Evolutionary conservation across 1,140 invertebrate species (phyloP), one percentile per base, ranked within the genome.

Genomic region (Halictus rubicundus): DNA sequence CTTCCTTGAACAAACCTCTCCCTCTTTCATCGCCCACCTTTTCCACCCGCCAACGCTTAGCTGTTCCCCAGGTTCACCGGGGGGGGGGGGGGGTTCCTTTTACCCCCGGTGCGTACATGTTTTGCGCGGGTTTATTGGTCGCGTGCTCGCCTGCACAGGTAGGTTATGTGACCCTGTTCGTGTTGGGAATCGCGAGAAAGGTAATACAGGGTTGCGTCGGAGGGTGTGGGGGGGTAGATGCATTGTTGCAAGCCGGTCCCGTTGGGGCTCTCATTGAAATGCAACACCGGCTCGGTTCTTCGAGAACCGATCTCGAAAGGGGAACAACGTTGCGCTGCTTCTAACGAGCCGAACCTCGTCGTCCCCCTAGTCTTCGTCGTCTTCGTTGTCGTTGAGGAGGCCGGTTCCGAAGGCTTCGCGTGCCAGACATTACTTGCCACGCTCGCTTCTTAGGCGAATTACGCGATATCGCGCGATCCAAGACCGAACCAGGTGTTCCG

Each of bases 71-170:
- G 63, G 25, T 42, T 64, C 72, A 32, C 25, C n/a, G n/a, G n/a
- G n/a, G n/a, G n/a, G n/a, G n/a, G n/a, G n/a, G n/a, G n/a, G 52
- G 54, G 57, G 39, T 61, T 80, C 80, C 80, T 79, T 68, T 85
- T 68, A 60, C 60, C 49, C 49, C 32, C 63, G 63, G 57, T 74
- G 80, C 85, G 84, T 86, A 80, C 69, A 86, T 83, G 85, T 80
- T 86, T 86, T 78, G 85, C 61, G 27, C 69, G 69, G 80, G 84
- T 86, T 86, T 86, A 86, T 86, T 86, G 84, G 80, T 86, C 85
- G 85, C 85, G 85, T 71, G 84, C 68, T 82, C 52, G 52, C 27
- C 19, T 57, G 59, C 57, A 49, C 82, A 81, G 52, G 80, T 74
- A 32, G 32, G 32, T n/a, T 32, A 69, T 70, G 80, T 27, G 75